A percentile compares a stretch with the other conserved stretches of the same genome.
Conservation (phyloP, 2,888 invertebrate species). For the Candidula unifasciata region DNA sequence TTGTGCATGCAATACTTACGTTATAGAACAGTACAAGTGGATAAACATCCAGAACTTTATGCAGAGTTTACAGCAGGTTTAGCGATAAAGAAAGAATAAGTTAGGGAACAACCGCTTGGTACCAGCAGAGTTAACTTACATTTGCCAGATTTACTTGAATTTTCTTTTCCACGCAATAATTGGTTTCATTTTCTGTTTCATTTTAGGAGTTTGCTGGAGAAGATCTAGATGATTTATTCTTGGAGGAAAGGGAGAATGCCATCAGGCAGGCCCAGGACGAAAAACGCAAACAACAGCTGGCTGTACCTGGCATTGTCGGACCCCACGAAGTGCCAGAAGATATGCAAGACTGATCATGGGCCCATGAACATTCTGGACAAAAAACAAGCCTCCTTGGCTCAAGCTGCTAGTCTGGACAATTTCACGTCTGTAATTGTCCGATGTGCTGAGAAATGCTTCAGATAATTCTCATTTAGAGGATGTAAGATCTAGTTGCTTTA, state of each 20-base stretch:
- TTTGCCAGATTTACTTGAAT: neutral
- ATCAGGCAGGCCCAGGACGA: constrained; percentile 94
- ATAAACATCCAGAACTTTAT: no score
- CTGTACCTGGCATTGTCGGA: constrained; percentile 91
- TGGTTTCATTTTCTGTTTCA: neutral
- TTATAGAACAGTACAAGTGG: no score
- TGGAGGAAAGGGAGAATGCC: constrained; percentile 95
- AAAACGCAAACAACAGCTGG: constrained; percentile 93
- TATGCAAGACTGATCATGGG: constrained; percentile 74
- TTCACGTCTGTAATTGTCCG: neutral
- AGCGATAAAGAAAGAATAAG: no score
- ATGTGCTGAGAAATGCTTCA: constrained; percentile 5
- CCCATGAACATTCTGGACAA: neutral
- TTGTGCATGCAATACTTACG: no score
- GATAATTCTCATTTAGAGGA: neutral
- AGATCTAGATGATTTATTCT: constrained; percentile 96
- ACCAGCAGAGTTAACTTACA: neutral
- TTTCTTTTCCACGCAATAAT: neutral
- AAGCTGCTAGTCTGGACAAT: constrained; percentile 5
- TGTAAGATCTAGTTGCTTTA: neutral
- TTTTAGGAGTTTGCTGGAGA: constrained; percentile 98
- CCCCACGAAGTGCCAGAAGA: constrained; percentile 78
- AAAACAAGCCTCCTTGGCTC: neutral
- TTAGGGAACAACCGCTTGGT: no score
- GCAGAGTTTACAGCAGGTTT: no score